Base-by-base conservation (phyloP, 1,140 invertebrate genomes). In the Ceratoteleas bidentatus region DNA sequence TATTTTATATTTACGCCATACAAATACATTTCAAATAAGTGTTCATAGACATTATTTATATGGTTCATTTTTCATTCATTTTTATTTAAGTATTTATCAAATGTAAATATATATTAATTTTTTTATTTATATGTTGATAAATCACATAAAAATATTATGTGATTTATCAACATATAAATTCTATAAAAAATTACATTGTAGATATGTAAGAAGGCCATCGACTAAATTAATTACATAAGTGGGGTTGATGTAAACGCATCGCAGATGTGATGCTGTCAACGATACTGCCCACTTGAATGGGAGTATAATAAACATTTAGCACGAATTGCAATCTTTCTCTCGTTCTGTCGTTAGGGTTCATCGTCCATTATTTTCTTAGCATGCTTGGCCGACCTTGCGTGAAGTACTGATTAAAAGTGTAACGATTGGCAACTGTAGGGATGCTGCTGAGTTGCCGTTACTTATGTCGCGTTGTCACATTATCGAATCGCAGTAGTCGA, bases 381-480 rank as follows among this genome's bases (percentile, higher is more conserved):
- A 85, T 82, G 86, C 83, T 85, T 86, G 85, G 57, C 62, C 78
- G 81, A 66, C 54, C 84, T 85, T 86, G 86, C 88, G 85, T 87
- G 83, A 85, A 85, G 83, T 70, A 16, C 84, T 83, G 87, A 86
- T 86, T 88, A 86, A 86, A 87, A 87, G 84, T 86, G 81, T 85
- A 86, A 85, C 85, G 78, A 82, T 87, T 85, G 82, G 81, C 84
- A 87, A 85, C 85, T 68, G 56, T 43, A n/a, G n/a, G 47, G 52
- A 68, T 68, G 43, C 36, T 47, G 34, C 54, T 49, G 65, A 10
- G 36, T 43, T 36, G 40, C 43, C 53, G 38, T 62, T 40, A 36
- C 68, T 60, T 50, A 74, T 49, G 70, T 75, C 72, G n/a, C n/a
- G n/a, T n/a, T n/a, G n/a, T n/a, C n/a, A n/a, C n/a, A n/a, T n/a